Conservation (phyloP, 2,113 vertebrate genomes). For the Neolamprologus falcicula region DNA sequence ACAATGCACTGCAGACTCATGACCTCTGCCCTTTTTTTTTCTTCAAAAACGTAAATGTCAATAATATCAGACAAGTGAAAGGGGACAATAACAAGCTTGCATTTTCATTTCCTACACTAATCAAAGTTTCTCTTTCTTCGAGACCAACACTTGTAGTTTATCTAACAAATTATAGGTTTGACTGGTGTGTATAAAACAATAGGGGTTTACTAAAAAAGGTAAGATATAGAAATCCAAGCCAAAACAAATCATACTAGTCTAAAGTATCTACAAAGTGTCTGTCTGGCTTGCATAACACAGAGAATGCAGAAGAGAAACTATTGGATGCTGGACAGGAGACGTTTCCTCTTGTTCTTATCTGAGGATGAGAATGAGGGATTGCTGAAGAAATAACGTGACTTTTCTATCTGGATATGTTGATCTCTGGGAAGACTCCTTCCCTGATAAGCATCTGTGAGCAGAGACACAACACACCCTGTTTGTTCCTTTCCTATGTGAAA, state of each 20-base stretch:
- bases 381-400: slow-evolving; percentile 48
- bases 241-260: background rate
- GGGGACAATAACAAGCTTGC: background rate
- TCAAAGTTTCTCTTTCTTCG: background rate
- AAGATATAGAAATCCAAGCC: background rate
- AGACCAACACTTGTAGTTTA: background rate
- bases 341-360: slow-evolving; percentile 52
- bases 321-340: background rate
- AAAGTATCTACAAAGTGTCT: background rate
- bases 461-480: slow-evolving; percentile 51
- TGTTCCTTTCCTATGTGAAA: background rate
- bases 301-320: background rate
- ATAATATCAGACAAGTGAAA: background rate
- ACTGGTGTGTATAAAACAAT: background rate
- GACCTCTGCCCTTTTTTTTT: background rate
- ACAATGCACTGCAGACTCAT: background rate
- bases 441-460: slow-evolving; percentile 50
- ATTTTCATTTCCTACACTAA: background rate
- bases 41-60: background rate
- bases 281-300: background rate
- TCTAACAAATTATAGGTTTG: background rate
- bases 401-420: slow-evolving; percentile 37
- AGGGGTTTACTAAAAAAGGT: background rate
- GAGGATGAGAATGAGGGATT: slow-evolving; percentile 24
- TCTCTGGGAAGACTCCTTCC: slow-evolving; percentile 27